Conservation (phyloP, 2,888 invertebrate species). For the Agriopis leucophaearia region DNA sequence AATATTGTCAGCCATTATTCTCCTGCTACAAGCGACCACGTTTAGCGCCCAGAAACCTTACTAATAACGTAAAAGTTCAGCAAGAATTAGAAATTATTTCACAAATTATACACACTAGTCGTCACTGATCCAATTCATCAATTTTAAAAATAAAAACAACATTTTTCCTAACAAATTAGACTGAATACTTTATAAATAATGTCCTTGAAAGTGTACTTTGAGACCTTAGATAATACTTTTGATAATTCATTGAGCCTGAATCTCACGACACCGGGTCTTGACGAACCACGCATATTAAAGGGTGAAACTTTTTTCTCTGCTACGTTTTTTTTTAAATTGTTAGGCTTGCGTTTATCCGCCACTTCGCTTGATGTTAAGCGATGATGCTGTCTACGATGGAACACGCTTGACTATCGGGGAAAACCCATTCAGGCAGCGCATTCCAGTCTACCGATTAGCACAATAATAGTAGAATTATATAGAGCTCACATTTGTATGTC, state of each 20-base stretch:
- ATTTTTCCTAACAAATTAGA: neutral
- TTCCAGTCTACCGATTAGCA: no score
- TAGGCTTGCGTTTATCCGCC: neutral
- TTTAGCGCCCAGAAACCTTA: slow-evolving; percentile 30
- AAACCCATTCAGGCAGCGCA: no score
- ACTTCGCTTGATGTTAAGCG: no score
- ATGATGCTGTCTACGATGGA: no score
- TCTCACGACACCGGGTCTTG: neutral
- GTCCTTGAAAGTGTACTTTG: neutral
- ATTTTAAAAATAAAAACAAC: neutral
- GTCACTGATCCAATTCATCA: neutral
- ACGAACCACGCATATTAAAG: no score
- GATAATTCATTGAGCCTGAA: slow-evolving; percentile 5
- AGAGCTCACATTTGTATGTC: neutral
- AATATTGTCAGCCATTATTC: slow-evolving; percentile 82
- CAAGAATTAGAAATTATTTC: neutral
- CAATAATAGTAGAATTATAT: neutral
- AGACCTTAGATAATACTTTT: slow-evolving; percentile 21
- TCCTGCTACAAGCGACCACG: slow-evolving; percentile 68
- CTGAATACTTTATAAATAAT: neutral
- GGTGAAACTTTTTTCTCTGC: neutral
- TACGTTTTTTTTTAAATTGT: neutral
- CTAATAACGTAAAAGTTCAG: no score
- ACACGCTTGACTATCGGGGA: no score
- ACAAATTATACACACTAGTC: neutral